These are phyloP conservation scores for Heliangelus exortis DNA, from an alignment of 2,797 vertebrate genomes.

Conservation along the genomic window DNA sequence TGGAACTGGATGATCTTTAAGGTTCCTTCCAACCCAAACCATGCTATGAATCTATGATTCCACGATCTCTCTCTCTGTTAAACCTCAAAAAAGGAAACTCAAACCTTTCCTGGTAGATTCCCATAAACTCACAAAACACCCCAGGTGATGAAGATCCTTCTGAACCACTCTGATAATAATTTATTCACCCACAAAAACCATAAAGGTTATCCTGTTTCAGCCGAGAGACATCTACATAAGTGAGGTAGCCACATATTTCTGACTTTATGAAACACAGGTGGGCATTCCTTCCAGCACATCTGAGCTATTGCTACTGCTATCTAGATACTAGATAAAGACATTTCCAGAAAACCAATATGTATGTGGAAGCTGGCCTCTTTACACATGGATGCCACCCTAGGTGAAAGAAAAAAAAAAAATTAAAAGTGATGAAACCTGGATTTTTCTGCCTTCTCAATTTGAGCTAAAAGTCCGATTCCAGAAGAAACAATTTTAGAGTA, in stretches of 20 bases:
- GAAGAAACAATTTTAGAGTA: background rate
- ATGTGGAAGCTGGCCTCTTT: background rate
- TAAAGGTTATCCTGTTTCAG: background rate
- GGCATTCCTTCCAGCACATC: background rate
- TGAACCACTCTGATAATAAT: background rate
- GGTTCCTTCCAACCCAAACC: too few species aligned
- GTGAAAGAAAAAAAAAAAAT: too few species aligned
- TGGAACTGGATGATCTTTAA: too few species aligned
- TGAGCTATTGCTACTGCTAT: background rate
- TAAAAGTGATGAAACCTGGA: background rate
- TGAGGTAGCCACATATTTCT: background rate
- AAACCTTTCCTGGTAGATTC: background rate
- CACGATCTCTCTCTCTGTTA: background rate
- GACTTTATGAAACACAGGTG: background rate
- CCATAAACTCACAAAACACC: background rate
- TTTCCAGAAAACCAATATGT: background rate
- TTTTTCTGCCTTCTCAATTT: background rate
- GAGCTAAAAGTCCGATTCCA: background rate
- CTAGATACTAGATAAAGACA: background rate
- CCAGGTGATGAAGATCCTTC: background rate
- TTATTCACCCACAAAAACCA: background rate
- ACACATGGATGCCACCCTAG: background rate
- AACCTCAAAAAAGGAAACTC: background rate
- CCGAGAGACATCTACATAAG: background rate
- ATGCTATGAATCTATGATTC: too few species aligned